Base-by-base conservation (phyloP, 2,113 vertebrate species). In the Cepphus grylle region DNA sequence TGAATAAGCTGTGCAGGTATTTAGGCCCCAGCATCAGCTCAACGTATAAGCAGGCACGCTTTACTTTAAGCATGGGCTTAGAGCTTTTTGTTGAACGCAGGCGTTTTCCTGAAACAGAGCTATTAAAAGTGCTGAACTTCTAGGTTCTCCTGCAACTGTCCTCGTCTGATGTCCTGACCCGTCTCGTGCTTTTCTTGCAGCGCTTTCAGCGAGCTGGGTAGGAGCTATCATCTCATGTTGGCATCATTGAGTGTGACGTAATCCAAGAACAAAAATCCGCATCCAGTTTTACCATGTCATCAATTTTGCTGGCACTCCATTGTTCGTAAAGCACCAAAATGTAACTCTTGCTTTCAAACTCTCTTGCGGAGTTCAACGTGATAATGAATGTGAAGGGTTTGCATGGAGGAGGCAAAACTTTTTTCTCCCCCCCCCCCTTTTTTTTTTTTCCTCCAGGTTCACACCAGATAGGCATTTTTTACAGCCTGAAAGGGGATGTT, bases 401-500 rank as follows among this genome's bases (percentile, higher is more conserved):
- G 79, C 70, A 90, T 8, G 30, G 86, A 92, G 90, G 88, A 97
- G 95, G 92, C 76, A 95, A 97, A 92, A 97, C 97, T 98, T 98
- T 97, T 96, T 96, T 72, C 27, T 22, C 0, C 5, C 22, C 32
- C 34, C 27, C 4, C 15, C 5, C 6, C 2, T 3, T 1, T 42
- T 49, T 58, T 11, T n/a, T 69, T 73, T 90, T 89, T 70, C 50
- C 96, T 97, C 91, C 97, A 98, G 98, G 98, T 98, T 98, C 98
- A 98, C 98, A 98, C 97, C 97, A 98, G 98, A 98, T 98, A 98
- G 98, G 98, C 98, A 98, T 98, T 98, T 98, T 98, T 98, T 98
- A 97, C 97, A 98, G 98, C 97, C 97, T 98, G 98, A 98, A 98
- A 98, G 97, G 98, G 98, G 98, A 98, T 98, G 98, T 98, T 98